A percentile compares a stretch with the other conserved stretches of the same genome.
These are phyloP conservation scores for Eurystomus glaucurus DNA, from an alignment of 2,797 vertebrate genomes.

Conservation along the genomic window DNA sequence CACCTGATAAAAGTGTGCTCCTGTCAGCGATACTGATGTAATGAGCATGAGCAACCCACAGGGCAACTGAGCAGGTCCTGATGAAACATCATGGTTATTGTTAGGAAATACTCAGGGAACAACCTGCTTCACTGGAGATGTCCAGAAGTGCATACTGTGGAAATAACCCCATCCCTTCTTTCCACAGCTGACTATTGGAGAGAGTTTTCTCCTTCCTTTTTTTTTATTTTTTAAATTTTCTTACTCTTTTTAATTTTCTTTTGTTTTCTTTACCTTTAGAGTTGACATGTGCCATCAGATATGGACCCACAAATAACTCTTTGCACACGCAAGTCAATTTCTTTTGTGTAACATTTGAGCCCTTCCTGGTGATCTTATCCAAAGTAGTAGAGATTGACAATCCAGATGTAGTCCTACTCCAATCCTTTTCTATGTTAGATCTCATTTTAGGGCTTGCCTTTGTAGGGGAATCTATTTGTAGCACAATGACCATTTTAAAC, in stretches of 20 bases:
- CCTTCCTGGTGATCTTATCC: background rate
- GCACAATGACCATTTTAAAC: background rate
- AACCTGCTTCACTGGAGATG: background rate
- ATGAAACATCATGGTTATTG: background rate
- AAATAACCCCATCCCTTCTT: background rate
- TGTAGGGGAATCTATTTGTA: background rate
- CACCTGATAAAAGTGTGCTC: background rate
- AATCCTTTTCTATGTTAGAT: background rate
- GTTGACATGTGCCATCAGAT: background rate
- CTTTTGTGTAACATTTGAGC: background rate
- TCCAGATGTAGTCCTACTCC: background rate
- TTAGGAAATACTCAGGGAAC: background rate
- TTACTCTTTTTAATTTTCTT: background rate
- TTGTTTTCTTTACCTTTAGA: background rate
- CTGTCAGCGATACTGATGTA: background rate
- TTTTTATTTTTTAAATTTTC: background rate
- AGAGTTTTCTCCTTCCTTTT: background rate
- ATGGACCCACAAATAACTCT: background rate
- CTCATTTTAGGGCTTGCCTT: background rate
- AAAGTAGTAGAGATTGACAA: background rate
- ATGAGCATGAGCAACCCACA: background rate
- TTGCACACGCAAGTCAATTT: background rate
- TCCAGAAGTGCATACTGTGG: background rate
- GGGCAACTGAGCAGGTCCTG: background rate
- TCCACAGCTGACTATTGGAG: background rate